phyloP scores from a whole-genome alignment of 2,113 vertebrate genomes.

The Stegostoma tigrinum region DNA sequence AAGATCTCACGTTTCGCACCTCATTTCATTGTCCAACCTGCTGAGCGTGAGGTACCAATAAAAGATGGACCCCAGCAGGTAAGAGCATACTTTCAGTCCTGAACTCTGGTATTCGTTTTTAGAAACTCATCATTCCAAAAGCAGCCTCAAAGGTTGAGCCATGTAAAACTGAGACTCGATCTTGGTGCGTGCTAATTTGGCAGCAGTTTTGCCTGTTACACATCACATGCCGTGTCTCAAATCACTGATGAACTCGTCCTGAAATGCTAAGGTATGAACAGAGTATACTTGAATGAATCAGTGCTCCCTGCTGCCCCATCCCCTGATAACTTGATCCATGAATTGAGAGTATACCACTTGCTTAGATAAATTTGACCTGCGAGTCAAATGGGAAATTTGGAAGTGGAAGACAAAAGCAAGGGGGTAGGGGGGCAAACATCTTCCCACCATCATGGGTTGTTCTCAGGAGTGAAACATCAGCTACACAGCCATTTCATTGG shows the following conservation, averaged over 20 bases:
- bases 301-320: not conserved
- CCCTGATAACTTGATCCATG: not conserved
- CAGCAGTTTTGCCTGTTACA: not conserved
- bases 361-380: not conserved
- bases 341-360: not conserved
- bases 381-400: not conserved
- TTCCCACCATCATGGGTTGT: too few relatives aligned
- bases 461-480: too few relatives aligned
- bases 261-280: not conserved
- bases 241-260: not conserved
- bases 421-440: too few relatives aligned
- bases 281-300: not conserved
- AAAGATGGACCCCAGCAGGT: not conserved
- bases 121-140: not conserved
- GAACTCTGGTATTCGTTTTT: not conserved
- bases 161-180: not conserved
- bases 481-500: too few relatives aligned
- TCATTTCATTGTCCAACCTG: not conserved
- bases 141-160: not conserved
- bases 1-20: conserved; percentile 33
- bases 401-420: too few relatives aligned
- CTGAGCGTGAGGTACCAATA: not conserved
- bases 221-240: not conserved
- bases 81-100: not conserved
- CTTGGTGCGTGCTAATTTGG: not conserved